Percentiles rank a stretch among this genome's conserved stretches.
Conservation (phyloP, 2,888 invertebrate species). For the Andrena chrysosceles region DNA sequence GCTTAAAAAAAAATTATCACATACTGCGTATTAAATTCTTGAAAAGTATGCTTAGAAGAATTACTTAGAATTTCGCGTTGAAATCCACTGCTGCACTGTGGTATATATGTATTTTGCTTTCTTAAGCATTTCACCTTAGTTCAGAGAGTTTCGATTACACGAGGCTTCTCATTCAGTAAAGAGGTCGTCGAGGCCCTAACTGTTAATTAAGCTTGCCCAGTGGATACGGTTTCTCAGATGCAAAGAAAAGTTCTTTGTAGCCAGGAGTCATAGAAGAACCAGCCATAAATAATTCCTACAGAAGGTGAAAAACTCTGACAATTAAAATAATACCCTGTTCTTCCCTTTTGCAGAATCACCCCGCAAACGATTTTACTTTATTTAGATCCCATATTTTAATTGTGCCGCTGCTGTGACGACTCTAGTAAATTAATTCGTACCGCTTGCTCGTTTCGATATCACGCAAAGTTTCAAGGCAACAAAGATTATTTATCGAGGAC, state of each 20-base stretch:
- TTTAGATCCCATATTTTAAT: too few species aligned
- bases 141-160: constrained; percentile 34
- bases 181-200: constrained; percentile 25
- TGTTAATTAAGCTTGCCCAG: constrained; percentile 55
- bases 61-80: not conserved
- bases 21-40: too few species aligned
- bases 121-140: constrained; percentile 38
- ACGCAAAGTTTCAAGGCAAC: too few species aligned
- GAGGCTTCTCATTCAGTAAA: not conserved
- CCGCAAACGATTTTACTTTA: not conserved
- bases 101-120: constrained; percentile 6
- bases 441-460: too few species aligned
- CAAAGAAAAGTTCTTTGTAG: not conserved
- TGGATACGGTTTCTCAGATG: not conserved
- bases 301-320: not conserved
- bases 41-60: too few species aligned
- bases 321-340: not conserved
- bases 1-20: too few species aligned
- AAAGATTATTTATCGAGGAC: not conserved
- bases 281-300: not conserved
- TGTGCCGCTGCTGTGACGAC: too few species aligned
- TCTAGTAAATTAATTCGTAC: not conserved
- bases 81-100: not conserved
- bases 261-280: not conserved
- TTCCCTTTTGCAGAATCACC: not conserved